These are phyloP conservation scores for Scaptomyza caliginosa DNA, from an alignment of 2,888 invertebrate genomes.

Conservation along the genomic window DNA sequence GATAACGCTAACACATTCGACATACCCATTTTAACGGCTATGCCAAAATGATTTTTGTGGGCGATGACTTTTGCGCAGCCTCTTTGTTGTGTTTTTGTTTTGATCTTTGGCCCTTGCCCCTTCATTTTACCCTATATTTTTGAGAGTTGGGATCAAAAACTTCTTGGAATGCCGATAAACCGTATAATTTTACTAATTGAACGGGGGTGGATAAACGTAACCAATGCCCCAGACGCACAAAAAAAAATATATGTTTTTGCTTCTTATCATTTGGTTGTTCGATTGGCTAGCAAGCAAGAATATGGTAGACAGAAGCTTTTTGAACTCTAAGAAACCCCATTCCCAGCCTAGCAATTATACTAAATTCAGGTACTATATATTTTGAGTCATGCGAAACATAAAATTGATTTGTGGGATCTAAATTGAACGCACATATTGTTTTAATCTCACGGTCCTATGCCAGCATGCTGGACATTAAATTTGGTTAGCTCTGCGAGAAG, in stretches of 20 bases:
- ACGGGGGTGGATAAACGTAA: slow-evolving; percentile 80
- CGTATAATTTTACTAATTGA: slow-evolving; percentile 83
- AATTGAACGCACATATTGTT: too few species aligned
- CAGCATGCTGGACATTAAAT: background rate
- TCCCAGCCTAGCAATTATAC: background rate
- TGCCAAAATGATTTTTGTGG: slow-evolving; percentile 78
- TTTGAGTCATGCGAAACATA: background rate
- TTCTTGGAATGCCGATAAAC: slow-evolving; percentile 78
- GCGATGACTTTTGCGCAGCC: slow-evolving; percentile 79
- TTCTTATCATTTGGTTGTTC: slow-evolving; percentile 18
- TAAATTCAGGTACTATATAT: background rate
- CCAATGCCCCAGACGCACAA: slow-evolving; percentile 38
- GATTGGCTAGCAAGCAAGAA: background rate
- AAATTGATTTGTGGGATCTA: background rate
- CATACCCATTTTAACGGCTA: slow-evolving; percentile 64
- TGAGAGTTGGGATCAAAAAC: slow-evolving; percentile 59
- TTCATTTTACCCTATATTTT: slow-evolving; percentile 65
- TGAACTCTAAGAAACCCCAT: background rate
- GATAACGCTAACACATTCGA: slow-evolving; percentile 64
- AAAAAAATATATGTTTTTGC: slow-evolving; percentile 6
- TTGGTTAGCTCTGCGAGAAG: too few species aligned
- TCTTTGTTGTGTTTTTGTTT: slow-evolving; percentile 70
- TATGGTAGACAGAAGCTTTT: background rate
- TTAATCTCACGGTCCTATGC: too few species aligned
- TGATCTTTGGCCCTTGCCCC: slow-evolving; percentile 70